A percentile compares a stretch with the other conserved stretches of the same genome.
Evolutionary conservation across 2,113 vertebrate genomes (phyloP).

Genomic region (Tauraco erythrolophus): DNA sequence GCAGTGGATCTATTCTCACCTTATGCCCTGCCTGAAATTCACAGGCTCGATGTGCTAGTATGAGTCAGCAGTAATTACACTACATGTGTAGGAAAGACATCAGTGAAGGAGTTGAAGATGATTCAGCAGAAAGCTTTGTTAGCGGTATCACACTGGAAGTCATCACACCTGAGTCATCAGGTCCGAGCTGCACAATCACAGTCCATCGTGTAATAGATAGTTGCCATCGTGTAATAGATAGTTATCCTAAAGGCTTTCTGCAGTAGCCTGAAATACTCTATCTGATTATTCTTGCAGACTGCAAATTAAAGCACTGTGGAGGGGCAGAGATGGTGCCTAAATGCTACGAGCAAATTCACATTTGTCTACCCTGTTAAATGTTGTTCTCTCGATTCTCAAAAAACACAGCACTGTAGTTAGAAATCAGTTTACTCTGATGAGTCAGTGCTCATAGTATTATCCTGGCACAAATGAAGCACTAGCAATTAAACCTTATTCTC

Average conservation of each 20-base stretch:
- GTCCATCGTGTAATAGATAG: background rate
- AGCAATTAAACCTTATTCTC: slow-evolving; percentile 47
- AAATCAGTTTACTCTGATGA: slow-evolving; percentile 32
- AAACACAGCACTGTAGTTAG: background rate
- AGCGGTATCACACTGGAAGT: background rate
- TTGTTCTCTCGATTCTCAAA: background rate
- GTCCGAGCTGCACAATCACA: background rate
- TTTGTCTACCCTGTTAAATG: background rate
- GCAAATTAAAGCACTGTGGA: background rate
- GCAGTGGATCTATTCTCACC: background rate
- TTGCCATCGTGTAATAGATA: background rate
- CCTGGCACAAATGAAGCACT: background rate
- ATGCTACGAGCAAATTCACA: background rate
- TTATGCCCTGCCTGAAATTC: background rate
- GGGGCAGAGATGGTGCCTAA: background rate
- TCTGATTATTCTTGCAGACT: background rate
- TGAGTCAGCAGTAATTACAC: slow-evolving; percentile 16
- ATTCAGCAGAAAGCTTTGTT: slow-evolving; percentile 23
- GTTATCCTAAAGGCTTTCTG: background rate
- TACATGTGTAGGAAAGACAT: background rate
- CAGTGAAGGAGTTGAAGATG: background rate
- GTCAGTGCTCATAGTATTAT: slow-evolving; percentile 13
- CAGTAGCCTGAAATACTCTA: background rate
- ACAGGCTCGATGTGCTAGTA: background rate
- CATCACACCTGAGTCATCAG: background rate